Percentiles rank a stretch among this genome's conserved stretches.
phyloP scores from a whole-genome alignment of 2,113 vertebrate genomes.

The Rhegmatorhina hoffmannsi region DNA sequence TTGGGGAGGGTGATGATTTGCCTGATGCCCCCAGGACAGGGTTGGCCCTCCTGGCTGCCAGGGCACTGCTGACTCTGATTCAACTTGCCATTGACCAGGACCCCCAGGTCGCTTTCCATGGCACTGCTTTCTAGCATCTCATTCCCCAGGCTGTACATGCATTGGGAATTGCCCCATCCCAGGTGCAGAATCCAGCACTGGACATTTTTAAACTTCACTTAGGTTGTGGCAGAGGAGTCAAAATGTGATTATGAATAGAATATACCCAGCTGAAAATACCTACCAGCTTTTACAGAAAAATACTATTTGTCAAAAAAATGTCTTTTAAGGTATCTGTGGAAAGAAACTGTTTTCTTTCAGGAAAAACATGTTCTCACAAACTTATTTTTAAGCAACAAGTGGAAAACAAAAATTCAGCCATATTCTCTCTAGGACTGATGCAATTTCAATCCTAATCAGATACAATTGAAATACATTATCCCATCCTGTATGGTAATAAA shows the following conservation, averaged over 20 bases:
- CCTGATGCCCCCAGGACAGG: not conserved
- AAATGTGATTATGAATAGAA: not conserved
- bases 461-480: not conserved
- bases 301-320: not conserved
- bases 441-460: not conserved
- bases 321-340: not conserved
- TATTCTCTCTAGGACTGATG: not conserved
- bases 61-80: not conserved
- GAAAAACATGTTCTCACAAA: not conserved
- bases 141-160: not conserved
- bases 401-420: not conserved
- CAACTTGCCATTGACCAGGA: rapidly evolving
- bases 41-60: not conserved
- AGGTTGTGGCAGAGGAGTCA: not conserved
- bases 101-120: not conserved
- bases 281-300: not conserved
- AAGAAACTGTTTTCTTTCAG: not conserved
- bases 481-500: not conserved
- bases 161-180: too few relatives aligned
- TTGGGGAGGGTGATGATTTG: rapidly evolving
- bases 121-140: not conserved
- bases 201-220: not conserved
- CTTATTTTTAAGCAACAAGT: not conserved
- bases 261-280: not conserved
- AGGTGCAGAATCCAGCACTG: not conserved